Conservation (phyloP, 2,888 invertebrate species). For the Eurytoma adleriae region DNA sequence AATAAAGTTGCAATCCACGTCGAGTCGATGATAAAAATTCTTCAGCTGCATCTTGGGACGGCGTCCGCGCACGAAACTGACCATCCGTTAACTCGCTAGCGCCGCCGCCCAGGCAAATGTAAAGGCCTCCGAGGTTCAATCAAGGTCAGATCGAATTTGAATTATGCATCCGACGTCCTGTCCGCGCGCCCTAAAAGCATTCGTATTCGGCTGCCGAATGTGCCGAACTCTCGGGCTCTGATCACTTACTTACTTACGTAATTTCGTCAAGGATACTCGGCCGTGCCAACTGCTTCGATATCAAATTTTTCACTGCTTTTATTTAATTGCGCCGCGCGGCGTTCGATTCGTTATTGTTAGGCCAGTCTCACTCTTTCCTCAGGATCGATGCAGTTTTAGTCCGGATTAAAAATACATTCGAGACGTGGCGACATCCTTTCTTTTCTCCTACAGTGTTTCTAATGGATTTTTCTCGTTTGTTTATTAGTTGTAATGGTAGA, state of each 20-base stretch:
- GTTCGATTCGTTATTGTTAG: not conserved
- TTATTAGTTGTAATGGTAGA: too few species aligned
- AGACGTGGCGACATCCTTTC: too few species aligned
- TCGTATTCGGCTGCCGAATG: slow-evolving; percentile 29
- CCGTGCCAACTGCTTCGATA: slow-evolving; percentile 29
- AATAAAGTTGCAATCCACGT: not conserved
- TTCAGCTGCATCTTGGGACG: not conserved
- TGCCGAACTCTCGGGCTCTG: slow-evolving; percentile 20
- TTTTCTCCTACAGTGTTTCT: too few species aligned
- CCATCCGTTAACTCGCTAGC: not conserved
- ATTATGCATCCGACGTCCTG: slow-evolving; percentile 41
- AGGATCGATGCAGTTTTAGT: too few species aligned
- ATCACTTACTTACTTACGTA: slow-evolving; percentile 38
- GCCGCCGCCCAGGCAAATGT: not conserved
- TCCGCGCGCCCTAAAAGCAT: slow-evolving; percentile 33
- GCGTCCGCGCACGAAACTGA: not conserved
- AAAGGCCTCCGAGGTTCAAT: slow-evolving; percentile 29
- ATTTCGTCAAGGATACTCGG: slow-evolving; percentile 19
- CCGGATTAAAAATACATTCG: too few species aligned
- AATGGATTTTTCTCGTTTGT: too few species aligned
- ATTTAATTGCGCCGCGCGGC: not conserved
- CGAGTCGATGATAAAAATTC: not conserved
- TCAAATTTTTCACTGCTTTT: slow-evolving; percentile 16
- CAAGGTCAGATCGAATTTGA: slow-evolving; percentile 47
- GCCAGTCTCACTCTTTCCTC: not conserved